Base-by-base conservation (phyloP, 2,797 vertebrate genomes). In the Protonibea diacanthus region DNA sequence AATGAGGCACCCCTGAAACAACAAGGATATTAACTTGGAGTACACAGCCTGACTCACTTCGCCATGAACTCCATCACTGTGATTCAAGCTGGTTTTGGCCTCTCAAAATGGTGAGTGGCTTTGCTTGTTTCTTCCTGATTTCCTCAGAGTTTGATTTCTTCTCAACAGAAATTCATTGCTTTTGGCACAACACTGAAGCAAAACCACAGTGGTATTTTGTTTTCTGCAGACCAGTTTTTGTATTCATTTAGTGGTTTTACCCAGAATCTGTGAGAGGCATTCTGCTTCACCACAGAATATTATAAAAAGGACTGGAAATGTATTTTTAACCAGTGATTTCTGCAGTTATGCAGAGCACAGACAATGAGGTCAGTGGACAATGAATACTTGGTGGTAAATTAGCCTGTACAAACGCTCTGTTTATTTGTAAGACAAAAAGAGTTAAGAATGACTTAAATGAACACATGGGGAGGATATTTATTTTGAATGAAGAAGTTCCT, bases 71-170 rank as follows among this genome's bases (percentile, higher is more conserved):
- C 70, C 60, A 66, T 71, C 71, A 63, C 56, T 45, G 5, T 74
- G 14, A 80, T 74, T 75, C 71, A 68, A 62, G 58, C 58, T 73
- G 71, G 48, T 15, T 67, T 83, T 76, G 74, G 83, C 76, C 70
- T 75, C 67, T 78, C 25, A 60, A 48, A 69, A 85, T 84, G 91
- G 91, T 94, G 88, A 93, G 92, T 94, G 84, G 71, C 61, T 84
- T 80, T 52, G 15, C 69, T 84, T 61, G 49, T 84, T 83, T 48
- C 74, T 84, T 38, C 47, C 21, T 45, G 27, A 72, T 76, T 82
- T 71, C 63, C 47, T 76, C 67, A 55, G 58, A 55, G 58, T 78
- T 72, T 18, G 42, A 62, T 72, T 86, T 73, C 60, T 63, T 45
- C 13, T 77, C 71, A 78, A 60, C 9, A 69, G 5, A 71, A 74